A percentile compares a stretch with the other conserved stretches of the same genome.
phyloP scores from a whole-genome alignment of 2,888 invertebrate genomes.

The Drosophila demipolita region DNA sequence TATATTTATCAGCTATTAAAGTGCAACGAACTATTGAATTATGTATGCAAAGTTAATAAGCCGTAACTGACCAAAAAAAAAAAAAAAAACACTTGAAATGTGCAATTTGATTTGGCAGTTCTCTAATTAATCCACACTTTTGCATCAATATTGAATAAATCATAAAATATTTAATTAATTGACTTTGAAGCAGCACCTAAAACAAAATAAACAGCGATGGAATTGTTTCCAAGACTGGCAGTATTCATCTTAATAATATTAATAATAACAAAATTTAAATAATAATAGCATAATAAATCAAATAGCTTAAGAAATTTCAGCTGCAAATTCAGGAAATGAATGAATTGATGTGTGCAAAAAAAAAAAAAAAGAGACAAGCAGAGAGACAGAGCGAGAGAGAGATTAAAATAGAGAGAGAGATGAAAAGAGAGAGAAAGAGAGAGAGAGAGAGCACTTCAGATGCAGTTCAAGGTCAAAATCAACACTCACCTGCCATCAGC shows the following conservation, averaged over 20 bases:
- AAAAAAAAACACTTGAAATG: not conserved
- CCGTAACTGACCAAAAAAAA: not conserved
- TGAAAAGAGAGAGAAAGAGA: not conserved
- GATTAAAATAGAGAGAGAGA: not conserved
- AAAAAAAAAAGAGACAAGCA: not conserved
- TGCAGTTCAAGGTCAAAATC: constrained; percentile 58
- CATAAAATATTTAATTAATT: constrained; percentile 13
- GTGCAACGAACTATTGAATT: not conserved
- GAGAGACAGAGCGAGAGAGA: not conserved
- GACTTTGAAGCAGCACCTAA: not conserved
- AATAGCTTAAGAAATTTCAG: not conserved
- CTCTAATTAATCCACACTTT: not conserved
- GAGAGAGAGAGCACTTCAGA: constrained; percentile 21
- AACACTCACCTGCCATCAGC: constrained; percentile 60
- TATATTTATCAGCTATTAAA: not conserved
- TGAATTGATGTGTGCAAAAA: not conserved
- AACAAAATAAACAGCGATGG: not conserved
- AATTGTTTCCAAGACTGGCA: not conserved
- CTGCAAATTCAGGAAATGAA: not conserved
- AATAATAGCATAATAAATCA: not conserved
- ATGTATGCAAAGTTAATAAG: not conserved
- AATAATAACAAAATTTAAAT: not conserved
- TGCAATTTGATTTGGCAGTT: not conserved
- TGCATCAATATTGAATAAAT: not conserved
- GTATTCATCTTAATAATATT: not conserved